Percentiles rank a stretch among this genome's conserved stretches.
Evolutionary conservation across 2,113 vertebrate genomes (phyloP).

Genomic region (Microtus pennsylvanicus): DNA sequence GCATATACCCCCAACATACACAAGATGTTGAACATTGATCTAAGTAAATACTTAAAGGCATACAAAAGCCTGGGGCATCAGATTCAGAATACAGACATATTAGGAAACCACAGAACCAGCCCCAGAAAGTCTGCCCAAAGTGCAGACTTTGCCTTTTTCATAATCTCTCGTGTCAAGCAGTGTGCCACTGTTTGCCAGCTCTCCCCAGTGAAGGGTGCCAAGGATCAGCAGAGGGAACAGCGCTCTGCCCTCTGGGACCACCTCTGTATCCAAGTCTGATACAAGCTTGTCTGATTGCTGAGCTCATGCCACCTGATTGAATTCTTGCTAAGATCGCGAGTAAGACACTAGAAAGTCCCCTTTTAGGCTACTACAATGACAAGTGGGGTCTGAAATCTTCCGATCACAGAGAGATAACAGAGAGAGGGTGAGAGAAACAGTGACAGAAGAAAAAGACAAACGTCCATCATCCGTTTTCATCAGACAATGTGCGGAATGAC

Average conservation of each 20-base stretch:
- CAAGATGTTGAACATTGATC: background rate
- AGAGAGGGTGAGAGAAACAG: background rate
- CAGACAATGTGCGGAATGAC: background rate
- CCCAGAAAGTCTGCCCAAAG: background rate
- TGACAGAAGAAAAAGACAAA: background rate
- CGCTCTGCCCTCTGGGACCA: background rate
- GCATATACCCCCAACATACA: background rate
- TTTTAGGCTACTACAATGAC: background rate
- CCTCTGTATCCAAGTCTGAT: background rate
- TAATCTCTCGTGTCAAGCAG: background rate
- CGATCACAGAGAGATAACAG: background rate
- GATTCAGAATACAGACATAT: background rate
- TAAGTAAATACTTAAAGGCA: background rate
- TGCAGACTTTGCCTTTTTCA: fast-evolving
- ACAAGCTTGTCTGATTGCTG: background rate
- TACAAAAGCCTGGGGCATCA: background rate
- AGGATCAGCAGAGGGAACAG: background rate
- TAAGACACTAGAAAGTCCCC: background rate
- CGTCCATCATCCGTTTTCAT: background rate
- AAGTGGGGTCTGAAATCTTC: background rate
- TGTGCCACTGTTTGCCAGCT: too few relatives aligned
- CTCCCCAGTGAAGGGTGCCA: fast-evolving
- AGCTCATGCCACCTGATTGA: background rate
- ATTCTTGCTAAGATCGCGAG: background rate
- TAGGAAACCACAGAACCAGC: background rate